A percentile compares a stretch with the other conserved stretches of the same genome.
Conservation (phyloP, 1,140 invertebrate species). For the Paraescarpia echinospica region DNA sequence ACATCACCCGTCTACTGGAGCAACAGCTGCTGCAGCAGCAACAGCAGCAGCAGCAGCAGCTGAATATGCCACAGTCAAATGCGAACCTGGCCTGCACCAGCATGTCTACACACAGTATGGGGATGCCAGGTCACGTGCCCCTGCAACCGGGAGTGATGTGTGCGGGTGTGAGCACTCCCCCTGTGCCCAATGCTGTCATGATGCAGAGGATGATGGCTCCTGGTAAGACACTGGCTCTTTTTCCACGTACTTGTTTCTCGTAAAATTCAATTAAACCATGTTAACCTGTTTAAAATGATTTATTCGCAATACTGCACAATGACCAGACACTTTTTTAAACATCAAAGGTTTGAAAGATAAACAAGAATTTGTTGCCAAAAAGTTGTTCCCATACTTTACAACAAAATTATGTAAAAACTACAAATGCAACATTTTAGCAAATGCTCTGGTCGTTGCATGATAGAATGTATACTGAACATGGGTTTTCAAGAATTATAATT, state of each 20-base stretch:
- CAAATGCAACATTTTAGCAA: no score
- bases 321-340: no score
- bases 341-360: no score
- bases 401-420: no score
- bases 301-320: no score
- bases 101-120: neutral
- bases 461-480: no score
- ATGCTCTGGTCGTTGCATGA: no score
- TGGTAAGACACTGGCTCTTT: slow-evolving; percentile 20
- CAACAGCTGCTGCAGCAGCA: slow-evolving; percentile 33
- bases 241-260: slow-evolving; percentile 5
- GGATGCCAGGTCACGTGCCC: slow-evolving; percentile 21
- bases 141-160: neutral
- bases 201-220: slow-evolving; percentile 46
- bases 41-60: slow-evolving; percentile 27
- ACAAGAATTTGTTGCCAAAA: no score
- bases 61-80: slow-evolving; percentile 20
- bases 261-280: no score
- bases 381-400: no score
- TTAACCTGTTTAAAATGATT: no score
- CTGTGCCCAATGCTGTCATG: slow-evolving; percentile 35
- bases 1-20: neutral
- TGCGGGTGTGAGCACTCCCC: slow-evolving; percentile 18
- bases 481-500: no score
- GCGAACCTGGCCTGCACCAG: neutral